Base-by-base conservation (phyloP, 2,797 vertebrate species). In the Pseudocheirus occidentalis region DNA sequence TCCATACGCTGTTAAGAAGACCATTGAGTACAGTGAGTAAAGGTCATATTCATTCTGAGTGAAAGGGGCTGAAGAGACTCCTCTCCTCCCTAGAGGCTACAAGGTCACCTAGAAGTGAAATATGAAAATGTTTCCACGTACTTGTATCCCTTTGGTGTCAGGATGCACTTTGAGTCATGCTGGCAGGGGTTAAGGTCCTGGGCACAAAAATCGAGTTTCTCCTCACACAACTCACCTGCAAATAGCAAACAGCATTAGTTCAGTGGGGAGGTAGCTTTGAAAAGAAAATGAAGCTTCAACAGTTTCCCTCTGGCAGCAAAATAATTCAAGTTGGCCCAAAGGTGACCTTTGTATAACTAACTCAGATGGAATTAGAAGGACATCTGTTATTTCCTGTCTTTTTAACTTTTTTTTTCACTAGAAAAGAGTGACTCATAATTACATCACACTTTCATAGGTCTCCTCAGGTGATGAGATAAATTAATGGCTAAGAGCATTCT, bases 121-220 rank as follows among this genome's bases (percentile, higher is more conserved):
- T 92, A 18, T 50, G 91, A 73, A 29, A 94, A 27, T 10, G 94
- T 31, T 95, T 97, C 56, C 55, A 99, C 99, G 99, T 98, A 99
- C 99, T 99, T 99, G 98, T 99, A 99, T 98, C 99, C 99, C 96
- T 99, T 99, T 52, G 98, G 98, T 9, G 99, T 99, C 98, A 99
- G 98, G 98, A 99, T 99, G 97, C 99, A 99, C 98, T 99, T 99
- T 91, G 99, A 99, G 97, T 99, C 99, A 4, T 99, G 99, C 96
- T 99, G 99, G 98, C 99, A 99, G n/a, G 99, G 99, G 97, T 99
- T 99, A 97, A 99, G 98, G 94, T 99, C 99, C 59, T 99, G 99
- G 97, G 99, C 99, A 96, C 99, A 99, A 98, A 99, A 99, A 98
- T 99, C 99, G 98, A 99, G 98, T 98, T 99, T 99, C 98, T 99